Base-by-base conservation (phyloP, 2,797 vertebrate species). In the Todus mexicanus region DNA sequence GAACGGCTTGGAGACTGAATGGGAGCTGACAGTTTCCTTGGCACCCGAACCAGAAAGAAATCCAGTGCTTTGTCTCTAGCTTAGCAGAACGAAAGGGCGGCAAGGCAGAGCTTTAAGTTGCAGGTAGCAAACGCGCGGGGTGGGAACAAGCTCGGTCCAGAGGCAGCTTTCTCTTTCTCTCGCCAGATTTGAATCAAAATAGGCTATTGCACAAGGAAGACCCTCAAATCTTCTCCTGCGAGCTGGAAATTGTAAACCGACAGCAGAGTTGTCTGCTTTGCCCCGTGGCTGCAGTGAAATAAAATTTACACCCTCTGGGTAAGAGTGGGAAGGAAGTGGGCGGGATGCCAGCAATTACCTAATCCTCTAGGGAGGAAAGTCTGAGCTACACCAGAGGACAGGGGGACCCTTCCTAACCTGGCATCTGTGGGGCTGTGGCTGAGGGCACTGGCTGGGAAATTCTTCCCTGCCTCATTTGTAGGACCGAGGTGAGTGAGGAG, bases 11-110 rank as follows among this genome's bases (percentile, higher is more conserved):
- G 64, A 60, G 79, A 10, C 63, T 84, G 71, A 77, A 78, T 38
- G 82, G 90, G 90, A 91, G 66, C 85, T 71, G 85, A 42, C 68
- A 78, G 85, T 54, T 91, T 48, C 88, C 88, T 75, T 79, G 91
- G 89, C 64, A 64, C 79, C 71, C 51, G 0, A 47, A n/a, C 11
- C 85, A 48, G 63, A 71, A 57, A 51, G 54, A 77, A 83, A 74
- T 29, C 57, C 66, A 5, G 7, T 11, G 75, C 79, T 89, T 91
- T 85, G 86, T 68, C 73, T 65, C 50, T 17, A 19, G 84, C 77
- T 76, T 19, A 60, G 87, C 87, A 86, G 60, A 69, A 38, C 65
- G 38, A 40, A 83, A 56, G 42, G 33, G 40, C 5, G 2, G 59
- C 33, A 63, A 72, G 63, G 79, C 76, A 51, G 35, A 17, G 54